A percentile compares a stretch with the other conserved stretches of the same genome.
Evolutionary conservation across 2,888 invertebrate genomes (phyloP).

Genomic region (Cheiracanthium punctorium): DNA sequence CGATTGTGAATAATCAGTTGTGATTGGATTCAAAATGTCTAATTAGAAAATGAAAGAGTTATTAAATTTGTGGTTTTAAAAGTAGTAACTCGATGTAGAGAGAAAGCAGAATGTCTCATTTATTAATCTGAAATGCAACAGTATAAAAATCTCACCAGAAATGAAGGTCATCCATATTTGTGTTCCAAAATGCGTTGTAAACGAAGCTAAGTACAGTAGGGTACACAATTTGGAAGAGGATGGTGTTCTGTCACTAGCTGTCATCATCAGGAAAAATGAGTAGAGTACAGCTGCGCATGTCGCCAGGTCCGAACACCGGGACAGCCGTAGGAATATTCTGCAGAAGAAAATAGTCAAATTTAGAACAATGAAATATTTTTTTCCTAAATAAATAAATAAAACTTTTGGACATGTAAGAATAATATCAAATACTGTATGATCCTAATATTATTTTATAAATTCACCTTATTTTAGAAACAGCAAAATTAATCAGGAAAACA

Average conservation of each 20-base stretch:
- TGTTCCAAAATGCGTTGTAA: constrained; percentile 88
- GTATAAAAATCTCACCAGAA: constrained; percentile 84
- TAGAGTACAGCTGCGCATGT: constrained; percentile 80
- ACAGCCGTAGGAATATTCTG: constrained; percentile 84
- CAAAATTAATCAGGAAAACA: no score
- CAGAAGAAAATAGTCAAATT: not conserved
- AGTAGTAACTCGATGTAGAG: no score
- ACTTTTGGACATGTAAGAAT: not conserved
- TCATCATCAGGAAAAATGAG: constrained; percentile 71
- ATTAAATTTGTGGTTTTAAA: no score
- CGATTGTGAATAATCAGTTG: no score
- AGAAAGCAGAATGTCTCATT: no score
- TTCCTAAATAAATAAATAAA: not conserved
- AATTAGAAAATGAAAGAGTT: no score
- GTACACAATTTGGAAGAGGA: constrained; percentile 60
- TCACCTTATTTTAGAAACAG: no score
- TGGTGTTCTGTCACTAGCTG: constrained; percentile 37
- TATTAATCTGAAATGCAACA: no score
- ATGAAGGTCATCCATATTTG: constrained; percentile 96
- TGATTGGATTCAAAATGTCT: no score
- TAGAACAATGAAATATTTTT: not conserved
- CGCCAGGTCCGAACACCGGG: constrained; percentile 88
- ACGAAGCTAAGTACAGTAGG: constrained; percentile 85
- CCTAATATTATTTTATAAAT: not conserved
- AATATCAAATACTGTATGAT: not conserved